Evolutionary conservation across 2,888 invertebrate genomes (phyloP), one percentile per base, ranked within the genome.

Genomic region (Drosophila merina): DNA sequence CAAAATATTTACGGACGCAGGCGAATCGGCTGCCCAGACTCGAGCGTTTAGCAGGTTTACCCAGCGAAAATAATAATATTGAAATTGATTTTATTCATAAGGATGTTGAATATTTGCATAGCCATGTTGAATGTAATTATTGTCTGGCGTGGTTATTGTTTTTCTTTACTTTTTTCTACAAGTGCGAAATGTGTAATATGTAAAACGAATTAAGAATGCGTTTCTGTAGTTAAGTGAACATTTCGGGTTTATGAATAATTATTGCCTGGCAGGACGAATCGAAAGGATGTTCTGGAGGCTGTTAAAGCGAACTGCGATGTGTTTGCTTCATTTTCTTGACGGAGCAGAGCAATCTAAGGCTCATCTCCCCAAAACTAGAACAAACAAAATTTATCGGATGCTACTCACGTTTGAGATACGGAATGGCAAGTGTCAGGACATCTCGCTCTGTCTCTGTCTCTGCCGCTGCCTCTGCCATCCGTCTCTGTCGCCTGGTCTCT

Each of bases 51-150:
- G 63, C 38, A 25, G 64, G 63, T 45, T 44, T 66, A 12, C 66
- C 38, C 66, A 52, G 48, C 47, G 58, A 68, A 64, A 79, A 82
- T 79, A 85, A 79, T 76, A 79, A 60, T 57, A 72, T 74, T 74
- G 75, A 38, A 70, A 76, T 74, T 57, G 75, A 79, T 83, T 83
- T 86, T 55, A 72, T 56, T 52, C 56, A 54, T 71, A 71, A 62
- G 36, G 31, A 30, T 45, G 44, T 47, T 30, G 48, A 59, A 38
- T 67, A 47, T 77, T 80, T 64, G 58, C 45, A 57, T 42, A 55
- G 47, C 75, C 76, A 68, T 79, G 70, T 69, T 66, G 72, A 73
- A 80, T 81, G 81, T 72, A 80, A 86, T 81, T 77, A 86, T 75
- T 68, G 75, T 63, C 60, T 48, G 38, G 40, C 28, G 48, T 8